phyloP scores from a whole-genome alignment of 2,888 invertebrate genomes.

The Melieria omissa region DNA sequence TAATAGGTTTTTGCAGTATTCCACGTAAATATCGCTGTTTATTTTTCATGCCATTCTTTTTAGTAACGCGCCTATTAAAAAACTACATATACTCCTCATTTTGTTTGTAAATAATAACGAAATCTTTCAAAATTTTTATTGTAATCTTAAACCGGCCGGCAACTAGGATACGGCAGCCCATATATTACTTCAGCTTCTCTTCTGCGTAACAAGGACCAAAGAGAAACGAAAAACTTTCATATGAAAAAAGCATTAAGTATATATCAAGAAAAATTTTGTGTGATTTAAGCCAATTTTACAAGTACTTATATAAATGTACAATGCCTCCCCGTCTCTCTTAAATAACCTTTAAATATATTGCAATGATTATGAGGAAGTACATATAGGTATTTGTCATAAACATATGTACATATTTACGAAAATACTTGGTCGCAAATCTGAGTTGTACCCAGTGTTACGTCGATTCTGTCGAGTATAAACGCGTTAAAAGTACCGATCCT shows the following conservation, averaged over 20 bases:
- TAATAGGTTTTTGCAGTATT: no score
- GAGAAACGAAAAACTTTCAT: slow-evolving; percentile 66
- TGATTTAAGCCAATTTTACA: slow-evolving; percentile 18
- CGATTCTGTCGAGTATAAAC: no score
- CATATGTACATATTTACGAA: slow-evolving; percentile 1
- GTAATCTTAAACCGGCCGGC: slow-evolving; percentile 34
- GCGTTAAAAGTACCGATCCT: no score
- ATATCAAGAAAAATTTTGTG: slow-evolving; percentile 43
- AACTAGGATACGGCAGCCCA: slow-evolving; percentile 66
- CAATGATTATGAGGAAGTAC: neutral
- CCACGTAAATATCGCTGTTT: no score
- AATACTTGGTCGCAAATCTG: slow-evolving; percentile 1
- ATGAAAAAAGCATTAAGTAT: slow-evolving; percentile 66
- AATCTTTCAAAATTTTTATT: slow-evolving; percentile 23
- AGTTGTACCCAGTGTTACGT: neutral
- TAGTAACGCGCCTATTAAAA: no score
- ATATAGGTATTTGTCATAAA: neutral
- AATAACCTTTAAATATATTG: no score
- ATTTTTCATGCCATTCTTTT: no score
- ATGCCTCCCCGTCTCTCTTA: no score
- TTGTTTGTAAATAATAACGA: slow-evolving; percentile 28
- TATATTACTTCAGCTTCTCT: slow-evolving; percentile 62
- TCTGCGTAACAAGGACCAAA: slow-evolving; percentile 64
- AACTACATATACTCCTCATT: neutral
- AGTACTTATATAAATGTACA: slow-evolving; percentile 19